Evolutionary conservation across 2,797 vertebrate species (phyloP), one percentile per base, ranked within the genome.

Genomic region (Tinamus major): DNA sequence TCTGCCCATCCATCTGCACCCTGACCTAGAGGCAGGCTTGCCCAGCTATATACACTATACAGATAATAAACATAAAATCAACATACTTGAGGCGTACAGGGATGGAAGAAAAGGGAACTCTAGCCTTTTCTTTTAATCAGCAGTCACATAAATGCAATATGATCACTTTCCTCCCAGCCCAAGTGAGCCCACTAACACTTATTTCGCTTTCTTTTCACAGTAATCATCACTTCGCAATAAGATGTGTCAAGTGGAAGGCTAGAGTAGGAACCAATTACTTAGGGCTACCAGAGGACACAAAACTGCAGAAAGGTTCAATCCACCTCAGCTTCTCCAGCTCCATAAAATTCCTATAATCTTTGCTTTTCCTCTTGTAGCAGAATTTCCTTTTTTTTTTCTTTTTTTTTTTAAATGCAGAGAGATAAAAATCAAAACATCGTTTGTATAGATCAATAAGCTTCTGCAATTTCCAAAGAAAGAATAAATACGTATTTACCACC

Each of bases 11-110:
- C 13, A 7, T 20, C 39, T 19, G 53, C 55, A 62, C 55, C 33
- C 33, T 17, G 24, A 35, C 56, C 11, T 20, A 63, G 49, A 67
- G 39, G 17, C 6, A 9, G 41, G 18, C 27, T 64, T 20, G 6
- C 19, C 21, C 41, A 42, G 56, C 31, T 26, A 31, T 2, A 0
- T 13, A 17, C 16, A 5, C 65, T 33, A 1, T 24, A 35, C 39
- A 55, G 46, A 27, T 39, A 77, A 59, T 9, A 65, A 39, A 48
- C 2, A 19, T 48, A 18, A 64, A 42, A 77, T 15, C 9, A 68
- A 29, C 31, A 24, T 2, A 7, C 42, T 53, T 37, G 39, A 58
- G 44, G 33, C 46, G 31, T 72, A 51, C 42, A 44, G 39, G 14
- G 7, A 7, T 59, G 21, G 41, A 49, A 55, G 39, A 33, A 33